Percentiles rank a stretch among this genome's conserved stretches.
phyloP scores from a whole-genome alignment of 2,113 vertebrate species.

The Chauna torquata region DNA sequence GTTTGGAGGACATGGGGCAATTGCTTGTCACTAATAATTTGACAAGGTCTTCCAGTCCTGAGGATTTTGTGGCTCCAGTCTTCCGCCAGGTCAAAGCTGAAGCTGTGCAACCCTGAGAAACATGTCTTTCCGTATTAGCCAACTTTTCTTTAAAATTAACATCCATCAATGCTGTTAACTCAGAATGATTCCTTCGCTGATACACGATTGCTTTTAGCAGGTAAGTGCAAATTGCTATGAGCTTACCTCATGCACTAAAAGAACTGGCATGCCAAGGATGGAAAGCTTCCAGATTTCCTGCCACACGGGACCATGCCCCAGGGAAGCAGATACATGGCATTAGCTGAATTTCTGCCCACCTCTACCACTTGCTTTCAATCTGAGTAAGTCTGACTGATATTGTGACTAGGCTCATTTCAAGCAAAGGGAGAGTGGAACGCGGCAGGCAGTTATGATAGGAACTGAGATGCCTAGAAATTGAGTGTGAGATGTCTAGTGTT shows the following conservation, averaged over 20 bases:
- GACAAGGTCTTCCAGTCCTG: background rate
- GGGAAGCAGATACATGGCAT: background rate
- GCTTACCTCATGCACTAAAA: background rate
- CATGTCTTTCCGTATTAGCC: background rate
- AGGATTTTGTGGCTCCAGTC: background rate
- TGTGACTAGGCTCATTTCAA: background rate
- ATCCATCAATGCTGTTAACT: background rate
- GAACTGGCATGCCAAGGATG: rapidly evolving
- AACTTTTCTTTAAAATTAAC: background rate
- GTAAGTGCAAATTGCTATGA: rapidly evolving
- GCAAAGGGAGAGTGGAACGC: background rate
- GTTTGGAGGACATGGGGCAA: background rate
- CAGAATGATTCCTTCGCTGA: background rate
- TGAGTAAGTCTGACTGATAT: background rate
- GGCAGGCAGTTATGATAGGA: background rate
- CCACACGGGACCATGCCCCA: background rate
- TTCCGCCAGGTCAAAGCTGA: background rate
- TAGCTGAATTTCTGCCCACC: background rate
- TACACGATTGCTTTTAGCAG: background rate
- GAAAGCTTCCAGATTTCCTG: background rate
- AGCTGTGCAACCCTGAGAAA: background rate
- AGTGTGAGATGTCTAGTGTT: background rate
- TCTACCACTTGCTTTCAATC: background rate
- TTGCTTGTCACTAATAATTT: background rate
- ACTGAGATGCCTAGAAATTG: background rate